Evolutionary conservation across 2,888 invertebrate species (phyloP), one percentile per base, ranked within the genome.

Genomic region (Ophioninae sp.): DNA sequence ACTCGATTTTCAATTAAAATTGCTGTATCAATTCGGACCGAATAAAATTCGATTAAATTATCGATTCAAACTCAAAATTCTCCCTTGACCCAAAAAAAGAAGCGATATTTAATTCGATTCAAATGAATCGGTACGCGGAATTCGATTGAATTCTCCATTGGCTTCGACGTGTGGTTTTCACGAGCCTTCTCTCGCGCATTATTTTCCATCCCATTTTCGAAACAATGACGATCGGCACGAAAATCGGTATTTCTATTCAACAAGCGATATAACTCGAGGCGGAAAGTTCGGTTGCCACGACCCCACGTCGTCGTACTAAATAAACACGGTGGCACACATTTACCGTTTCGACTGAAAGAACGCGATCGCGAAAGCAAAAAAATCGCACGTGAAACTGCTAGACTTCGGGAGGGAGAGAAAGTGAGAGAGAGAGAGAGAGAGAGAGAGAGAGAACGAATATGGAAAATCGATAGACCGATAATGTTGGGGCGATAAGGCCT

Each of bases 401-500:
- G 44, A 44, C 37, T 21, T 3, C 5, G 50, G 17, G 5, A 41
- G 41, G 8, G 41, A 41, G 41, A 50, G 17, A 50, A 13, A 50
- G 39, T 6, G 39, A 44, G 44, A 44, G 30, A 37, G 17, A 39
- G 41, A 68, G 44, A 56, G 10, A 77, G 41, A 17, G 44, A 21
- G 44, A 13, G 44, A 44, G 13, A 21, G 20, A 57, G 57, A 67
- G 30, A 1, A 59, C 73, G 56, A 39, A 13, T 59, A 73, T 73
- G 79, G 70, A 67, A 73, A 85, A 88, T 87, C 86, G 77, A 88
- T 86, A 86, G 76, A 81, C 59, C 85, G 84, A 88, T 86, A 84
- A 50, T 76, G 75, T 68, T 37, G n/a, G 77, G 72, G 82, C 73
- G 86, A 88, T 87, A 87, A 87, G 61, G 56, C 59, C 59, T 70